Evolutionary conservation across 2,888 invertebrate species (phyloP), one percentile per base, ranked within the genome.

Genomic region (Cantharis rustica): DNA sequence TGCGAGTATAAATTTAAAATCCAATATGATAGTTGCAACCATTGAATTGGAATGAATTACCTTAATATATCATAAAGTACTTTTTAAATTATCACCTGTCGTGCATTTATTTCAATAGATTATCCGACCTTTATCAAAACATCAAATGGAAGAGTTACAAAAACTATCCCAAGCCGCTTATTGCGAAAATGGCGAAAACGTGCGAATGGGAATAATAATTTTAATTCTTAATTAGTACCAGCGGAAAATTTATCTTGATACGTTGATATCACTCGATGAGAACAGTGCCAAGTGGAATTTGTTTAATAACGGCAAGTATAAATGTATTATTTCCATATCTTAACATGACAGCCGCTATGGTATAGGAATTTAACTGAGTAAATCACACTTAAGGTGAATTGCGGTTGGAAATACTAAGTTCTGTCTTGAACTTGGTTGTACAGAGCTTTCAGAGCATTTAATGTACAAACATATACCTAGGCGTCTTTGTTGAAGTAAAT

Each of bases 311-410:
- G 69, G 69, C 70, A 74, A 27, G 63, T 74, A 74, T 47, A 63
- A 74, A 63, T 69, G 70, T 64, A 64, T 68, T 64, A 69, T 69
- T 70, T 69, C 62, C 73, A 73, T 74, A 74, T 74, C 74, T 74
- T 74, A 69, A 74, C 69, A 64, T 31, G 74, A 74, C 74, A 74
- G 74, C 16, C 74, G 47, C 74, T 64, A 20, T 74, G 70, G 47
- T 31, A 64, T 63, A 69, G 47, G 64, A 47, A 47, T 61, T 74
- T 74, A 74, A 64, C 69, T 64, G 31, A 69, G 69, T 74, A 74
- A 74, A 74, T 74, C 69, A 69, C 74, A 74, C 66, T 74, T 69
- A 69, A 74, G 74, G 69, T 66, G 63, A 69, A 74, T 74, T 74
- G 69, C 69, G 69, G 74, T 63, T 27, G n/a, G 16, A 74, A 62